Evolutionary conservation across 2,797 vertebrate species (phyloP), one percentile per base, ranked within the genome.

Genomic region (Lacerta agilis): DNA sequence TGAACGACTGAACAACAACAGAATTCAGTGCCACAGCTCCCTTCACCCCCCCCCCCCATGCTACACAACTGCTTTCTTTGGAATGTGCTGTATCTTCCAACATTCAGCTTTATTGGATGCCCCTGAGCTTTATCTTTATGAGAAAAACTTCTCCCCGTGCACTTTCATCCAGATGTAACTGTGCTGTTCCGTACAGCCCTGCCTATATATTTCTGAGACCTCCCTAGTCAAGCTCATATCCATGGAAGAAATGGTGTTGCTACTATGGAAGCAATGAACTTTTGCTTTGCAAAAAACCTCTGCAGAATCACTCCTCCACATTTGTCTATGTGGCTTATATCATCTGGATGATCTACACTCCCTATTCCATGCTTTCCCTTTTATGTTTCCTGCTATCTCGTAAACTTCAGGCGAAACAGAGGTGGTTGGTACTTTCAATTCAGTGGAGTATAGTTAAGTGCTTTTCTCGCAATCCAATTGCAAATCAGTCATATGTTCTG

Each of bases 361-460:
- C 92, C 36, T 36, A 84, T 92, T 93, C 92, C 83, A 82, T 80
- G 77, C 38, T 27, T 83, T 94, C 45, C n/a, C 92, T 92, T 61
- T 90, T 82, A 36, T 91, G 93, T 83, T 90, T 88, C 17, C n/a
- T 94, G 93, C 79, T 90, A 18, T 92, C 85, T 93, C 87, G 61
- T 93, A 94, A 95, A 89, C 83, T 61, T 86, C 82, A 86, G 83
- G 78, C 86, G 84, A 92, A 94, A 94, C 79, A 87, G 90, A 94
- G 96, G 89, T 85, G 87, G 89, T 55, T 91, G 92, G 27, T 93
- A 91, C 92, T 96, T 96, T 88, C 92, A 92, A 10, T 95, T 95
- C 91, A 2, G 27, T 82, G 76, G 89, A 89, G 33, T 29, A 25
- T 78, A 90, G 61, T 92, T 94, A 89, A 85, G 41, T 85, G 64